These are phyloP conservation scores for Sericinus montela DNA, from an alignment of 2,888 invertebrate genomes.

Conservation along the genomic window DNA sequence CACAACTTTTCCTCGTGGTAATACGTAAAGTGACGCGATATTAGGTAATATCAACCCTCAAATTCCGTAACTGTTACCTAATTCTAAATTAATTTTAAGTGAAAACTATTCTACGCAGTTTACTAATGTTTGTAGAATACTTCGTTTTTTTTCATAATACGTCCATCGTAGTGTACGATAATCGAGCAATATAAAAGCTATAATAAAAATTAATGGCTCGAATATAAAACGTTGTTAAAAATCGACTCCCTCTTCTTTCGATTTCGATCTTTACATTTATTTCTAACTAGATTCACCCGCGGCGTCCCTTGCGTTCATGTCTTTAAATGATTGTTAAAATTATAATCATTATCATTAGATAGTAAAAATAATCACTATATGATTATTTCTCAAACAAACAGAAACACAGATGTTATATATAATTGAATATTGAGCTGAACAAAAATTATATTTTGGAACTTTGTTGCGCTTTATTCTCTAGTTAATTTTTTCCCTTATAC, in stretches of 20 bases:
- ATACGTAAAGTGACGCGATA: conserved; percentile 36
- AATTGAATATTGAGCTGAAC: too few relatives aligned
- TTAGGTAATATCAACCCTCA: conserved; percentile 32
- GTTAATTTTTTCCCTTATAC: too few relatives aligned
- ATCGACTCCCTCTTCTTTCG: conserved; percentile 44
- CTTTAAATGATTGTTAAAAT: too few relatives aligned
- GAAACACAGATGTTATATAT: too few relatives aligned
- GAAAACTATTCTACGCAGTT: neutral
- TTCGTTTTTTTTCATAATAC: conserved; percentile 26
- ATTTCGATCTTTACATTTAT: conserved; percentile 23
- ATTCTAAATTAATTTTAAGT: conserved; percentile 5
- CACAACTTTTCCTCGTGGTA: conserved; percentile 48
- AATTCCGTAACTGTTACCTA: neutral
- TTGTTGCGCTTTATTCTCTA: too few relatives aligned
- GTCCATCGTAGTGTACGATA: conserved; percentile 28
- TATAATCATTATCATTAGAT: too few relatives aligned
- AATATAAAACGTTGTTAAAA: conserved; percentile 53
- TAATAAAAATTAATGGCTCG: conserved; percentile 58
- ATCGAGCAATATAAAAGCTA: conserved; percentile 38
- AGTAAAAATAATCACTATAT: too few relatives aligned
- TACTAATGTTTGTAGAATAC: conserved; percentile 26
- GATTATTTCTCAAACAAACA: too few relatives aligned
- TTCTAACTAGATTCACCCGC: too few relatives aligned
- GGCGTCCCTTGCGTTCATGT: too few relatives aligned
- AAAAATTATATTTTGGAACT: too few relatives aligned